Evolutionary conservation across 2,113 vertebrate species (phyloP).

Genomic region (Phalacrocorax aristotelis): DNA sequence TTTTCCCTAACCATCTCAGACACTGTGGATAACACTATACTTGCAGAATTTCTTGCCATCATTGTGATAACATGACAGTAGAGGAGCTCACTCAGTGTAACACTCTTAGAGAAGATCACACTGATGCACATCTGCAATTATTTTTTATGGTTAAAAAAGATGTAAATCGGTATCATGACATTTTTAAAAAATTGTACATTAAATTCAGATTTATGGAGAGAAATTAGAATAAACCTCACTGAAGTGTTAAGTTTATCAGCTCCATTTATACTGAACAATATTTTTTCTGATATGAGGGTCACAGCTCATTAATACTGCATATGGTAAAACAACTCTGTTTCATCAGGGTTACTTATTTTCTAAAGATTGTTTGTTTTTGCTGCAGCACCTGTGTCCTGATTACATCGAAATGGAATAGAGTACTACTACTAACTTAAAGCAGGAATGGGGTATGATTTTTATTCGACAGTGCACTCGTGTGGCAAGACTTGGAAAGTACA

Average conservation of each 20-base stretch:
- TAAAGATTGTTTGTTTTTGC: background rate
- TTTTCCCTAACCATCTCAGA: background rate
- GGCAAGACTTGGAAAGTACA: background rate
- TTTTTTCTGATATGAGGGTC: background rate
- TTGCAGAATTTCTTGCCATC: background rate
- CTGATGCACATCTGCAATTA: background rate
- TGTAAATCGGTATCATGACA: background rate
- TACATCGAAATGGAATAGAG: background rate
- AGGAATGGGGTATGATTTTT: background rate
- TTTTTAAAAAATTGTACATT: background rate
- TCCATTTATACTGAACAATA: background rate
- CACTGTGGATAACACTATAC: background rate
- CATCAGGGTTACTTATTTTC: background rate
- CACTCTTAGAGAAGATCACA: background rate
- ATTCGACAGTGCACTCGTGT: slow-evolving; percentile 6
- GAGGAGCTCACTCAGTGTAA: background rate
- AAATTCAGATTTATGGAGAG: background rate
- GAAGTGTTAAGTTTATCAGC: background rate
- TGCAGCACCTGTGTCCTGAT: background rate
- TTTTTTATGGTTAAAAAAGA: background rate
- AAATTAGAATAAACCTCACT: background rate
- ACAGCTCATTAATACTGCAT: background rate
- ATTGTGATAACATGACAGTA: background rate
- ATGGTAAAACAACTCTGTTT: background rate
- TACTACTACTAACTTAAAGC: background rate